Conservation (phyloP, 2,888 invertebrate genomes). For the Volucella zonaria region DNA sequence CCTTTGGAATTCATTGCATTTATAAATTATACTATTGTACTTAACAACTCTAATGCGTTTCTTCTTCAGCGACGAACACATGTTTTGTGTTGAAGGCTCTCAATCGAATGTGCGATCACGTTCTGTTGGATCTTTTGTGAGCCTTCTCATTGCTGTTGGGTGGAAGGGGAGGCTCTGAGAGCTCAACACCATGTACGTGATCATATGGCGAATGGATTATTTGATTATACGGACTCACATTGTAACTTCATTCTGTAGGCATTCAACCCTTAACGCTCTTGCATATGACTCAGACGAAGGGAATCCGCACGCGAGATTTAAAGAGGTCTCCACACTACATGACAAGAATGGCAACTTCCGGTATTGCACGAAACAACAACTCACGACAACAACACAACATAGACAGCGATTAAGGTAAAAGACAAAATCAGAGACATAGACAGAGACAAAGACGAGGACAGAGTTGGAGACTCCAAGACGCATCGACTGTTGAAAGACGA, state of each 20-base stretch:
- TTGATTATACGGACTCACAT: conserved; percentile 63
- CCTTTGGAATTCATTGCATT: conserved; percentile 60
- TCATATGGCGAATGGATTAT: conserved; percentile 69
- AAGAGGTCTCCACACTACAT: conserved; percentile 63
- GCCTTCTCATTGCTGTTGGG: conserved; percentile 56
- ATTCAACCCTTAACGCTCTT: conserved; percentile 54
- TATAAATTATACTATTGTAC: not conserved
- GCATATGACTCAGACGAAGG: conserved; percentile 62
- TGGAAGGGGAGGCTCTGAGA: conserved; percentile 32
- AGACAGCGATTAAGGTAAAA: conserved; percentile 26
- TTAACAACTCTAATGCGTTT: conserved; percentile 58
- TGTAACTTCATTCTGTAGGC: conserved; percentile 47
- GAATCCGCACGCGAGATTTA: conserved; percentile 69
- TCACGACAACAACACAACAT: conserved; percentile 22
- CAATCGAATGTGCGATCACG: conserved; percentile 68
- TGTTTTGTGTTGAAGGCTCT: conserved; percentile 64
- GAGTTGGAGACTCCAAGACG: conserved; percentile 10
- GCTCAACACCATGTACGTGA: conserved; percentile 57
- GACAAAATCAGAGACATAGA: too few species aligned
- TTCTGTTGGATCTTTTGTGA: conserved; percentile 49
- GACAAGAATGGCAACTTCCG: conserved; percentile 75
- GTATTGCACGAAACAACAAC: conserved; percentile 69
- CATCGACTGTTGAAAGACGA: conserved; percentile 49
- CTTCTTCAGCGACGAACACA: conserved; percentile 62
- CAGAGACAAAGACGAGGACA: too few species aligned